A percentile compares a stretch with the other conserved stretches of the same genome.
Conservation (phyloP, 2,797 vertebrate genomes). For the Anniella stebbinsi region DNA sequence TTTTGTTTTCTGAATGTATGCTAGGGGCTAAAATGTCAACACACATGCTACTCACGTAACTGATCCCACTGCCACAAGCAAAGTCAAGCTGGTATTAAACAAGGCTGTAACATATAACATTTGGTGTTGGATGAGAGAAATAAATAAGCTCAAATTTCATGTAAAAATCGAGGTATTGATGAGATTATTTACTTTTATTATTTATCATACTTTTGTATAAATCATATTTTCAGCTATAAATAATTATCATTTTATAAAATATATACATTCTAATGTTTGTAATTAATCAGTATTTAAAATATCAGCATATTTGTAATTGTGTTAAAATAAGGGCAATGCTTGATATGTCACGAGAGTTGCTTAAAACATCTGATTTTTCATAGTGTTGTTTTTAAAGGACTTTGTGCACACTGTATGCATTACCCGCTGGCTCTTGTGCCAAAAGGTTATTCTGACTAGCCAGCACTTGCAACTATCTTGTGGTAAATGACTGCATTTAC, state of each 20-base stretch:
- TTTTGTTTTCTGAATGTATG: neutral
- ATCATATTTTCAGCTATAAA: neutral
- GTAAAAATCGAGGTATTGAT: neutral
- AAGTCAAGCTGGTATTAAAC: neutral
- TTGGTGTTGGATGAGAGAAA: neutral
- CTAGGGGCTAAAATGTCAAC: neutral
- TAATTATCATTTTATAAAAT: neutral
- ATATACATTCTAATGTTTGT: neutral
- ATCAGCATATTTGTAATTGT: neutral
- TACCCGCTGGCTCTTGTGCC: neutral
- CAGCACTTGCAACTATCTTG: neutral
- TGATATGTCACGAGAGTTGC: neutral
- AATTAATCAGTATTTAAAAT: neutral
- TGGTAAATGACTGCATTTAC: neutral
- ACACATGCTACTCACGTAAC: slow-evolving; percentile 2
- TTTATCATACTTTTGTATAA: neutral
- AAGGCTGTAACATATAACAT: neutral
- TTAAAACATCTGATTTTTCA: neutral
- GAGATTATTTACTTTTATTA: neutral
- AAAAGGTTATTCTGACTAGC: neutral
- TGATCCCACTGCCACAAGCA: neutral
- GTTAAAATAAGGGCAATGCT: neutral
- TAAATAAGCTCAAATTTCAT: neutral
- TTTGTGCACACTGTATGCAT: neutral
- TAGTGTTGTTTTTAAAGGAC: neutral